Conservation (phyloP, 1,140 invertebrate species). For the Diploscapter pachys region DNA sequence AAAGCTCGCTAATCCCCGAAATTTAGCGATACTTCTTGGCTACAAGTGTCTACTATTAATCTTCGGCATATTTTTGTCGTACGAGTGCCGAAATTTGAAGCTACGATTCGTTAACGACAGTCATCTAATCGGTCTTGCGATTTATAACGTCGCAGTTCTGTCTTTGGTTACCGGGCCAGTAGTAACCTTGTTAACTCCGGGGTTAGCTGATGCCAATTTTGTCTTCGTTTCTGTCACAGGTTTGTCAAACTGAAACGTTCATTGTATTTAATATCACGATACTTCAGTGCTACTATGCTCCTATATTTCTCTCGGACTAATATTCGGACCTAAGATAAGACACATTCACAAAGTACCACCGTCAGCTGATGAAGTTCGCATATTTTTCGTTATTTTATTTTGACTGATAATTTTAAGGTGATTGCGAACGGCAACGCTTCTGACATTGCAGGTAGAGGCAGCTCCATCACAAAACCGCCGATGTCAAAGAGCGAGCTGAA, state of each 20-base stretch:
- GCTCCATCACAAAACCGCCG: not conserved
- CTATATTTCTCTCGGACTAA: conserved; percentile 68
- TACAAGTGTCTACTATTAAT: conserved; percentile 93
- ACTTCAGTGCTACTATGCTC: conserved; percentile 49
- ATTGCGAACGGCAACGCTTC: conserved; percentile 19
- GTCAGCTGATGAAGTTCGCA: conserved; percentile 38
- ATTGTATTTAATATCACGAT: not conserved
- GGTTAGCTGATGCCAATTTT: conserved; percentile 93
- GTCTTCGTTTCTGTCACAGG: conserved; percentile 92
- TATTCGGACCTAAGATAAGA: conserved; percentile 54
- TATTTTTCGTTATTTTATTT: conserved; percentile 4
- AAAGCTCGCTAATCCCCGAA: not conserved
- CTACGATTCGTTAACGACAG: conserved; percentile 75
- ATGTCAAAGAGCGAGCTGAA: conserved; percentile 73
- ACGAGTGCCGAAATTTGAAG: conserved; percentile 94
- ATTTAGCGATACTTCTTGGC: conserved; percentile 81
- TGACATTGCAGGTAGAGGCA: too few species aligned
- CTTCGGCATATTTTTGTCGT: conserved; percentile 92
- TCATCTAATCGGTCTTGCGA: conserved; percentile 95
- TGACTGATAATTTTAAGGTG: conserved; percentile 54
- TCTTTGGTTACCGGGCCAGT: conserved; percentile 77
- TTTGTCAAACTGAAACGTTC: conserved; percentile 59
- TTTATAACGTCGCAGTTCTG: conserved; percentile 95
- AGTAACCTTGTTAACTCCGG: conserved; percentile 90
- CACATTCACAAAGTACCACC: conserved; percentile 48